Evolutionary conservation across 2,797 vertebrate species (phyloP).

Genomic region (Scolopax rusticola): DNA sequence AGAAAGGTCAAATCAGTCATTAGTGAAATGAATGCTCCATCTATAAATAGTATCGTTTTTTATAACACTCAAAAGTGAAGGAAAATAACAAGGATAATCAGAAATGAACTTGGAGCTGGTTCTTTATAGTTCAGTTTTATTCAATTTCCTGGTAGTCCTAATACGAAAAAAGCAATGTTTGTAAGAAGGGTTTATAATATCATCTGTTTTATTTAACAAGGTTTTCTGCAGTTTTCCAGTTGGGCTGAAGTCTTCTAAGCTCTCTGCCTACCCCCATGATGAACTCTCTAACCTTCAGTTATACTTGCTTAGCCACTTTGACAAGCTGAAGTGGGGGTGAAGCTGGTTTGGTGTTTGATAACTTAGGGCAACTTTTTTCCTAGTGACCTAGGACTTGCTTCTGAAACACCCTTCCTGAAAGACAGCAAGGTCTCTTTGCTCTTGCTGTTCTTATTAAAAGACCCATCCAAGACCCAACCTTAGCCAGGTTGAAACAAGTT

Average conservation of each 20-base stretch:
- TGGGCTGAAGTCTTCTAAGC: neutral
- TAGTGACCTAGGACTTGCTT: neutral
- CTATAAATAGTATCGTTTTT: conserved; percentile 61
- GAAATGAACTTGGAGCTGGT: neutral
- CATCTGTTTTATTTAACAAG: neutral
- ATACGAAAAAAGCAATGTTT: neutral
- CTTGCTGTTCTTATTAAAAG: neutral
- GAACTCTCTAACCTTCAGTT: neutral
- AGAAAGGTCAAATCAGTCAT: conserved; percentile 67
- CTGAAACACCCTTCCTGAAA: neutral
- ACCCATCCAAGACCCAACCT: too few relatives aligned
- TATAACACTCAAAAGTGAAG: neutral
- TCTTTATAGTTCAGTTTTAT: neutral
- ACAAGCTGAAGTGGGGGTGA: neutral
- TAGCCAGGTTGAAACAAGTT: neutral
- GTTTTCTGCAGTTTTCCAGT: neutral
- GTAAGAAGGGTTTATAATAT: neutral
- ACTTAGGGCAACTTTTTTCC: neutral
- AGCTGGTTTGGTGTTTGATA: neutral
- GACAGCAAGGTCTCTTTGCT: neutral
- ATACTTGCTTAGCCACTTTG: neutral
- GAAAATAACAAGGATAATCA: conserved; percentile 35
- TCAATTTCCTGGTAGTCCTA: neutral
- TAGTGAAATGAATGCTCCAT: conserved; percentile 33
- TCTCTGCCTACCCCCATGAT: rapidly evolving